Evolutionary conservation across 1,140 invertebrate genomes (phyloP), one percentile per base, ranked within the genome.

Genomic region (Diorhabda sublineata): DNA sequence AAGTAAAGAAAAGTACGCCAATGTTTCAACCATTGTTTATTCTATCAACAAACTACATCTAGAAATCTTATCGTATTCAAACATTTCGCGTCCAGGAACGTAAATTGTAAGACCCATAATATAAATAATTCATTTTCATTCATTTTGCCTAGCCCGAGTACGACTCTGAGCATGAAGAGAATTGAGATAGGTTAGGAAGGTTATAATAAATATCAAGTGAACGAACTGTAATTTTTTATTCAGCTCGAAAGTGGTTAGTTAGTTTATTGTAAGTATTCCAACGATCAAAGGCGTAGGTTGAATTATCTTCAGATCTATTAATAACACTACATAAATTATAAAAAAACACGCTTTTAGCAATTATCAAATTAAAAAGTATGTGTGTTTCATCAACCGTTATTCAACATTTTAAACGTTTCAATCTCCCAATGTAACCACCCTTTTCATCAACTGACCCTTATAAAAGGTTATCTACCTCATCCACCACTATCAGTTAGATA

Each of bases 121-220:
- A 64, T 64, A 64, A 64, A 64, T 64, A 8, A 64, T 64, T 64
- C 45, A 64, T 64, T 64, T 64, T 64, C 26, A 60, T 60, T 60
- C 58, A 60, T 60, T 60, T 42, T 45, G 56, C 63, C 47, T 41
- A 42, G 45, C 45, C 47, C 58, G 45, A 66, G 64, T 70, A 59
- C 64, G 56, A 61, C 45, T 52, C 62, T 65, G 68, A 47, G 56
- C 64, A 61, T 66, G 58, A 66, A 70, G 42, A 59, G 47, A 69
- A 66, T 70, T 70, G 64, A 74, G 72, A 73, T 75, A 73, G 73
- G 73, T 75, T 75, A 75, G 71, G 71, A 75, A 73, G 71, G 73
- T 74, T 74, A 68, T 60, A 70, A 73, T 73, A 73, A 75, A 75
- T 75, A 68, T 68, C 69, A 71, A 68, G 73, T 73, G 73, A 75